A percentile compares a stretch with the other conserved stretches of the same genome.
These are phyloP conservation scores for Drosophila trichaetosa DNA, from an alignment of 2,888 invertebrate species.

Conservation along the genomic window DNA sequence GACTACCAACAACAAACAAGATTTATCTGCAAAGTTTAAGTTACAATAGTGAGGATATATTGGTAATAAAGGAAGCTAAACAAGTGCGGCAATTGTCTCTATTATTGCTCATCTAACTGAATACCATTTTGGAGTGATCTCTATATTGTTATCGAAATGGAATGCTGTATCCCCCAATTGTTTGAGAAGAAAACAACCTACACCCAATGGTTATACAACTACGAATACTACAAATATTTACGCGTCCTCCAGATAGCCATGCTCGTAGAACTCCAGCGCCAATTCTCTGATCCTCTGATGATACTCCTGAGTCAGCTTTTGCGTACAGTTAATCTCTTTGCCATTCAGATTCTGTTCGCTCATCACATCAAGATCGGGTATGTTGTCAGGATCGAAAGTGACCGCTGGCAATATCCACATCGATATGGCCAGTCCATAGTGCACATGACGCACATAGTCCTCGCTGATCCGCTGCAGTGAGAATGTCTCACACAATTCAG, in stretches of 20 bases:
- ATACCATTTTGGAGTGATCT: background rate
- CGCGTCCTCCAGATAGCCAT: slow-evolving; percentile 74
- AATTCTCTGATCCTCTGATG: slow-evolving; percentile 82
- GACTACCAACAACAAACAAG: slow-evolving; percentile 23
- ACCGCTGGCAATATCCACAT: slow-evolving; percentile 84
- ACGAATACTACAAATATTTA: slow-evolving; percentile 38
- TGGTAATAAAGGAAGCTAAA: slow-evolving; percentile 72
- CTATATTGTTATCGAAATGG: background rate
- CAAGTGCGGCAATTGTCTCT: slow-evolving; percentile 36
- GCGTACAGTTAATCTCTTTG: slow-evolving; percentile 80
- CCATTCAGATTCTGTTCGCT: slow-evolving; percentile 76
- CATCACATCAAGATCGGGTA: slow-evolving; percentile 82
- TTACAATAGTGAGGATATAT: slow-evolving; percentile 64
- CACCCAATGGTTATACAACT: slow-evolving; percentile 15
- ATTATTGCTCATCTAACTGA: slow-evolving; percentile 5
- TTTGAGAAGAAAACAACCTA: slow-evolving; percentile 33
- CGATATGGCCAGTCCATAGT: slow-evolving; percentile 82
- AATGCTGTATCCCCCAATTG: slow-evolving; percentile 18
- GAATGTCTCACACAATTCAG: slow-evolving; percentile 66
- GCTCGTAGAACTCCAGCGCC: slow-evolving; percentile 82
- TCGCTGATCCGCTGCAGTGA: slow-evolving; percentile 77
- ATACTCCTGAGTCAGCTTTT: slow-evolving; percentile 83
- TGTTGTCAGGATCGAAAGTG: slow-evolving; percentile 83
- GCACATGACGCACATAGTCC: slow-evolving; percentile 78
- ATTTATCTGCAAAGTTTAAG: slow-evolving; percentile 53